Base-by-base conservation (phyloP, 2,797 vertebrate species). In the Denticeps clupeoides region DNA sequence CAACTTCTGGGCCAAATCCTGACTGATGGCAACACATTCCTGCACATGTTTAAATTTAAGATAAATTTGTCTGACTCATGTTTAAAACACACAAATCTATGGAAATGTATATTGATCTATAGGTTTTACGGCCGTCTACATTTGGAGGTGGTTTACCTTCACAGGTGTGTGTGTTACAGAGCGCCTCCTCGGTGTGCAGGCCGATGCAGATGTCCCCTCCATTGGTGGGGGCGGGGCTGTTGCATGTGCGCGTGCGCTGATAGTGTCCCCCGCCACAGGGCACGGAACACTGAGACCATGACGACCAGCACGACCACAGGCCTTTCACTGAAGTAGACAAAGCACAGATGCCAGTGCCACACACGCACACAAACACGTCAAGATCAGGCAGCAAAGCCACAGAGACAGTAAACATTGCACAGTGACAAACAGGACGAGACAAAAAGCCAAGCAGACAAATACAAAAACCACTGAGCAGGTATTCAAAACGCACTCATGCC, bases 141-240 rank as follows among this genome's bases (percentile, higher is more conserved):
- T 32, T 25, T 42, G 22, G 33, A 38, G 56, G 8, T 32, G 45
- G 38, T 71, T 66, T 85, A 99, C 95, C 94, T 68, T 96, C 88
- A 33, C 95, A 99, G 1, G 88, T 74, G 66, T 96, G 87, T 0
- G 93, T 99, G 77, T 91, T 90, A 57, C 95, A 99, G 10, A 98
- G 82, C 0, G 93, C 95, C 73, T 99, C 94, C 62, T 99, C 94
- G 0, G 93, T 98, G 83, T 99, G 95, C 13, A 99, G 83, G 1
- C 95, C 95, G 0, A 99, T 89, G 73, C 95, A 99, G 84, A 96
- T 94, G 68, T 94, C 91, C 29, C 93, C 92, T 29, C 88, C 89
- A 0, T 65, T 85, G 54, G 84, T 72, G 0, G 95, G 90, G 0
- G 74, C 58, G 0, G 95, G 94, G 59, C 82, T 92, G 76, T 79